Conservation (phyloP, 2,888 invertebrate species). For the Troides oblongomaculatus region DNA sequence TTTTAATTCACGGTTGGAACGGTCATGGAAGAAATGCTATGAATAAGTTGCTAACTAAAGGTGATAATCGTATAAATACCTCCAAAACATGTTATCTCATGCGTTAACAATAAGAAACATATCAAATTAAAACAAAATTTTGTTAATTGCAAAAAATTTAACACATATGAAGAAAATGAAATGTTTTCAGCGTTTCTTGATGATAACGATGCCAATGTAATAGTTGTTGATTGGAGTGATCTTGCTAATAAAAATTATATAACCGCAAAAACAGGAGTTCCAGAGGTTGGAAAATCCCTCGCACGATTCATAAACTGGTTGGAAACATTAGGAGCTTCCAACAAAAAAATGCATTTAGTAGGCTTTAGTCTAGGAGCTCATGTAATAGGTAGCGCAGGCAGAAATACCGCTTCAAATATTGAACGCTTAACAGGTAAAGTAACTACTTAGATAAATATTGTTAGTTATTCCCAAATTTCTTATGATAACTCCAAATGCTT, state of each 20-base stretch:
- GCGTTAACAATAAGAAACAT: not conserved
- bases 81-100: not conserved
- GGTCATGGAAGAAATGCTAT: constrained; percentile 48
- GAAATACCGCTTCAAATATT: constrained; percentile 47
- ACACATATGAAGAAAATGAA: not conserved
- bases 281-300: constrained; percentile 45
- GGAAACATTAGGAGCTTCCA: constrained; percentile 32
- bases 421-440: constrained; percentile 58
- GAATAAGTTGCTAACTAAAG: constrained; percentile 47
- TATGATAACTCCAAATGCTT: not conserved
- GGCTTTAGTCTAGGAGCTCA: constrained; percentile 73
- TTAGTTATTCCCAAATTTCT: not conserved
- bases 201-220: constrained; percentile 57
- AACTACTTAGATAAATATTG: not conserved
- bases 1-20: constrained; percentile 63
- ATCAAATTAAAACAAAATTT: not conserved
- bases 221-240: constrained; percentile 65
- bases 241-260: constrained; percentile 58
- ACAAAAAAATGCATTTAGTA: constrained; percentile 57
- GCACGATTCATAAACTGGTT: constrained; percentile 49
- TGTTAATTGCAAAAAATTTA: not conserved
- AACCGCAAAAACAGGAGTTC: constrained; percentile 51
- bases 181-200: constrained; percentile 51
- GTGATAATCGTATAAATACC: constrained; percentile 36
- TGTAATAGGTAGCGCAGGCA: constrained; percentile 61